phyloP scores from a whole-genome alignment of 2,888 invertebrate species.

The Caenorhabditis auriculariae region DNA sequence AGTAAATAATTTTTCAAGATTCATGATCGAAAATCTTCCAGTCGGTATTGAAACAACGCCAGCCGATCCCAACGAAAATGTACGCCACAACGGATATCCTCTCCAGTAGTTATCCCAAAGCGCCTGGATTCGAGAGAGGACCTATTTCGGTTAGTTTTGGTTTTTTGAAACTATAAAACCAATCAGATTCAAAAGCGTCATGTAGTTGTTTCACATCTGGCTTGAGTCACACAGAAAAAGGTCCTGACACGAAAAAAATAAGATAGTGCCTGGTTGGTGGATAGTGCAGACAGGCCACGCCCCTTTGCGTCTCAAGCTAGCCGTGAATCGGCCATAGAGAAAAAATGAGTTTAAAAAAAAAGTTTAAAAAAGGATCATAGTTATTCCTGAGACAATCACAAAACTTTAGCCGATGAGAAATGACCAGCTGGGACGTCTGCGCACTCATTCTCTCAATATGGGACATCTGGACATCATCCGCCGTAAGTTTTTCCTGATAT shows the following conservation, averaged over 20 bases:
- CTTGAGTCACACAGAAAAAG: too few relatives aligned
- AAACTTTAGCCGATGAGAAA: constrained; percentile 27
- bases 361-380: too few relatives aligned
- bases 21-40: constrained; percentile 5
- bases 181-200: too few relatives aligned
- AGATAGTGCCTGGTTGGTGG: too few relatives aligned
- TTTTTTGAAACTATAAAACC: not conserved
- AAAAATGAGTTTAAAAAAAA: too few relatives aligned
- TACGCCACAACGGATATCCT: constrained; percentile 28
- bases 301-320: too few relatives aligned
- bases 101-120: constrained; percentile 48
- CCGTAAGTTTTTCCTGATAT: constrained; percentile 13
- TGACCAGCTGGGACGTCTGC: constrained; percentile 23
- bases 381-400: too few relatives aligned
- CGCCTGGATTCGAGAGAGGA: constrained; percentile 52
- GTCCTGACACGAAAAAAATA: too few relatives aligned
- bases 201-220: too few relatives aligned
- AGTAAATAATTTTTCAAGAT: not conserved
- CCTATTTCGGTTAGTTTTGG: constrained; percentile 40
- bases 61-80: constrained; percentile 11
- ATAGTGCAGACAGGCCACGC: too few relatives aligned
- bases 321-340: too few relatives aligned
- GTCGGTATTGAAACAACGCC: constrained; percentile 35
- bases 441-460: constrained; percentile 49
- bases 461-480: constrained; percentile 41